Conservation (phyloP, 1,140 invertebrate species). For the Ceratina calcarata region DNA sequence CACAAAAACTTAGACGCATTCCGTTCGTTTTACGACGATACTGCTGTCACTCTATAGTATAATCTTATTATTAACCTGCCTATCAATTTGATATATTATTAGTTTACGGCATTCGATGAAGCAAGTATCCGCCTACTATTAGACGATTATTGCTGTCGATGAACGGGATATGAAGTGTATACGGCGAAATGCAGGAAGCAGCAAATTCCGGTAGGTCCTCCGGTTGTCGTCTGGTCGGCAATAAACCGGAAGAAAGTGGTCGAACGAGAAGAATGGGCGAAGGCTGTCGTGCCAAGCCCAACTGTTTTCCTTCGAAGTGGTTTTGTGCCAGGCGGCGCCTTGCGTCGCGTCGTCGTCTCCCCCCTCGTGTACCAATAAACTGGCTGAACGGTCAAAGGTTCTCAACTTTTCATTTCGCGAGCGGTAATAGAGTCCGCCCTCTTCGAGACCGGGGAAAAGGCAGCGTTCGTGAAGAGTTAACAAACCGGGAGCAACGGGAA, state of each 20-base stretch:
- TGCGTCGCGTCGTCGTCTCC: constrained; percentile 62
- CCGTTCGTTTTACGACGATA: not conserved
- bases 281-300: constrained; percentile 72
- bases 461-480: not conserved
- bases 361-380: constrained; percentile 69
- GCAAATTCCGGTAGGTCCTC: no score
- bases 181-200: not conserved
- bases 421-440: constrained; percentile 55
- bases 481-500: not conserved
- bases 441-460: not conserved
- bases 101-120: no score
- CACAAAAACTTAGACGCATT: not conserved
- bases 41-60: no score
- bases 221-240: constrained; percentile 39
- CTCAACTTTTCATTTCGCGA: constrained; percentile 68
- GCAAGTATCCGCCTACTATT: no score
- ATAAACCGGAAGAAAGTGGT: constrained; percentile 53
- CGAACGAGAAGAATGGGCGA: constrained; percentile 37
- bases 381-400: constrained; percentile 67
- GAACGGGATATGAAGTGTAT: constrained; percentile 37
- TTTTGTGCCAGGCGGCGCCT: constrained; percentile 73
- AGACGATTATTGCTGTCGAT: not conserved
- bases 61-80: no score
- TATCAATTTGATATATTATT: no score
- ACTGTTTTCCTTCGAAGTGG: constrained; percentile 73